Percentiles rank a stretch among this genome's conserved stretches.
phyloP scores from a whole-genome alignment of 2,113 vertebrate genomes.

The Numida meleagris region DNA sequence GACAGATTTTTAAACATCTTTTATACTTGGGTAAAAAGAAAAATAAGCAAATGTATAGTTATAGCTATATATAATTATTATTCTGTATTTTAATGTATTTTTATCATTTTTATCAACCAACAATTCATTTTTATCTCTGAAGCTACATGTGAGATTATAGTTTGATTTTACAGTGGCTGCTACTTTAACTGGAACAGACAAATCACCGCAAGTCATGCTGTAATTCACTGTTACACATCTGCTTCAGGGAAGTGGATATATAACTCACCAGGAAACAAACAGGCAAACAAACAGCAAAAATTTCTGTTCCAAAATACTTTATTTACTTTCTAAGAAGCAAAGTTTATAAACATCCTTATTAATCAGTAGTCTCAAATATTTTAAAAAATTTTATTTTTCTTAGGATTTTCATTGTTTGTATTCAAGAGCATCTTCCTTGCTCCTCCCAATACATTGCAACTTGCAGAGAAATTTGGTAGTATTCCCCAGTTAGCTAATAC shows the following conservation, averaged over 20 bases:
- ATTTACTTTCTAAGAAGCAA: neutral
- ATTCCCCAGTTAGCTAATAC: neutral
- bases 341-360: fast-evolving
- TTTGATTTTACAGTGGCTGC: neutral
- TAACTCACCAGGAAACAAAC: neutral
- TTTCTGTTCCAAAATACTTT: neutral
- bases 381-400: neutral
- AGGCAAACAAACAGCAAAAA: neutral
- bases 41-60: neutral
- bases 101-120: neutral
- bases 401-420: neutral
- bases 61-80: fast-evolving
- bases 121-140: neutral
- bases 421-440: fast-evolving
- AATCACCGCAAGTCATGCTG: neutral
- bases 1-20: fast-evolving
- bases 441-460: neutral
- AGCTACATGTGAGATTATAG: neutral
- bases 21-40: neutral
- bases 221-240: neutral
- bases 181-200: neutral
- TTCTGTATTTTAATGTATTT: neutral
- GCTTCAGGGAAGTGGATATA: neutral
- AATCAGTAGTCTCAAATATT: neutral
- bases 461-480: neutral